These are phyloP conservation scores for Poicephalus gulielmi DNA, from an alignment of 2,113 vertebrate genomes.

Conservation along the genomic window DNA sequence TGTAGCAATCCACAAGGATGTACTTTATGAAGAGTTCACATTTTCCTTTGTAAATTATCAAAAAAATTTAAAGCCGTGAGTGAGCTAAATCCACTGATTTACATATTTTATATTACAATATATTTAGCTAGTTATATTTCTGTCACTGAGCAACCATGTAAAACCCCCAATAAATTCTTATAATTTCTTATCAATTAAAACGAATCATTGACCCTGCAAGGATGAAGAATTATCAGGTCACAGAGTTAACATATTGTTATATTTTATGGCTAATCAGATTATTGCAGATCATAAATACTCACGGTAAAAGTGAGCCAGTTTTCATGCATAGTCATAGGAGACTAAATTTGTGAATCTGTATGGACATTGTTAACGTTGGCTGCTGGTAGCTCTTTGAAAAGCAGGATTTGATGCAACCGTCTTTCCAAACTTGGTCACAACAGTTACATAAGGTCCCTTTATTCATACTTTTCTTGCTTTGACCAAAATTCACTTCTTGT, in stretches of 20 bases:
- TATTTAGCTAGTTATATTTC: neutral
- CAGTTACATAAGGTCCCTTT: neutral
- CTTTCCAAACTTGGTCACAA: neutral
- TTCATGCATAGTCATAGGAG: neutral
- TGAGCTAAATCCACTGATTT: neutral
- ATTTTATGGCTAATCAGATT: constrained; percentile 53
- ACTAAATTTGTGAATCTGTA: neutral
- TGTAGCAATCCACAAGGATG: neutral
- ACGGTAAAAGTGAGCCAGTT: neutral
- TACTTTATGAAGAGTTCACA: neutral
- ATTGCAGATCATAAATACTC: constrained; percentile 48
- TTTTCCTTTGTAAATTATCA: neutral
- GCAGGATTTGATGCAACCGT: neutral
- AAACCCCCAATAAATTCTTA: constrained; percentile 7
- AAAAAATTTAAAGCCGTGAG: neutral
- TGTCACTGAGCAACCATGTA: neutral
- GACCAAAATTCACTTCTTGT: neutral
- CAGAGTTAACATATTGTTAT: constrained; percentile 32
- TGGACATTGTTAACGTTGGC: neutral
- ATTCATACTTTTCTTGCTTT: neutral
- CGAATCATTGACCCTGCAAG: constrained; percentile 11
- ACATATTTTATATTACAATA: neutral
- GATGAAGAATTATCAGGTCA: constrained; percentile 48
- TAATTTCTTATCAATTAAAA: constrained; percentile 46
- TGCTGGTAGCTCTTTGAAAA: neutral